These are phyloP conservation scores for Andrena dorsata DNA, from an alignment of 2,888 invertebrate species.

Conservation along the genomic window DNA sequence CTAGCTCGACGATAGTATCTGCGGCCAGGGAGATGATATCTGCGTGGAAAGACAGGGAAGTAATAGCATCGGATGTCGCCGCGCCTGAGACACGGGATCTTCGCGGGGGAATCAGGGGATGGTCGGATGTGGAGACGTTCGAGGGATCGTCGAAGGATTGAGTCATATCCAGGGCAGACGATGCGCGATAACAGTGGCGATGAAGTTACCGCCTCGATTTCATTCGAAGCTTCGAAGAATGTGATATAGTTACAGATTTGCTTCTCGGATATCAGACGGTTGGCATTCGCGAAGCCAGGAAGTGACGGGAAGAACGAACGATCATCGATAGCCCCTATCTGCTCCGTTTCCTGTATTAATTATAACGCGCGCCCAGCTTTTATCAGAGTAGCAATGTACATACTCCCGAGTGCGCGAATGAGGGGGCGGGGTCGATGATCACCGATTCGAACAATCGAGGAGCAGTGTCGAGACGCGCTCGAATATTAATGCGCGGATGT, in stretches of 20 bases:
- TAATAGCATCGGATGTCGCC: constrained; percentile 16
- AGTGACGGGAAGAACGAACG: too few relatives aligned
- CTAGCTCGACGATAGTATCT: constrained; percentile 40
- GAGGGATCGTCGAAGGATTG: neutral
- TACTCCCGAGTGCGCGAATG: neutral
- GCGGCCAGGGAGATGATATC: constrained; percentile 41
- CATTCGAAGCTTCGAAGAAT: neutral
- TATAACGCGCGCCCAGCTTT: neutral
- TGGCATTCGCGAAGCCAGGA: neutral
- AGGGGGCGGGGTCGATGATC: constrained; percentile 24
- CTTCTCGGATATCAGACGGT: neutral
- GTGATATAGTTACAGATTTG: neutral
- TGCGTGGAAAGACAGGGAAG: neutral
- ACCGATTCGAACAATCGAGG: constrained; percentile 13
- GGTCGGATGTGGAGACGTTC: neutral
- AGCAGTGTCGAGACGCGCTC: neutral
- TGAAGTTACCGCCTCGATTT: neutral
- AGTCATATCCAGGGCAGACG: neutral
- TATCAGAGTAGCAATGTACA: neutral
- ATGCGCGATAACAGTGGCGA: neutral
- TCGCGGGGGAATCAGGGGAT: neutral
- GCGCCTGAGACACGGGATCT: constrained; percentile 30
- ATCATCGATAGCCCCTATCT: too few relatives aligned
- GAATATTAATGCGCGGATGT: constrained; percentile 12
- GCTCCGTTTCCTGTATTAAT: neutral